Evolutionary conservation across 2,113 vertebrate species (phyloP).

Genomic region (Willisornis vidua): DNA sequence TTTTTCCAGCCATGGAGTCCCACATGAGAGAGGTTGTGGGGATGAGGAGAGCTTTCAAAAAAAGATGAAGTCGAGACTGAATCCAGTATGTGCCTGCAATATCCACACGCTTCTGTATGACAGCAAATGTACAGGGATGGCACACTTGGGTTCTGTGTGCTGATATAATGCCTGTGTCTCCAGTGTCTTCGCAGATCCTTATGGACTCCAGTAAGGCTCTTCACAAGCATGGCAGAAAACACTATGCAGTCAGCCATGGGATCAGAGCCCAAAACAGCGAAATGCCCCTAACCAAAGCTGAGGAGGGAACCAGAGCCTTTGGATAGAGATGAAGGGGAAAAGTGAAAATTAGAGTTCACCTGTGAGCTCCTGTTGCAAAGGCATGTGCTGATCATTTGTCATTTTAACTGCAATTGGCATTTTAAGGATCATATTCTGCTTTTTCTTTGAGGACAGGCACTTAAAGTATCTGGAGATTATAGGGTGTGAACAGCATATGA

Average conservation of each 20-base stretch:
- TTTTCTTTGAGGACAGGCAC: not conserved
- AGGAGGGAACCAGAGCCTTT: not conserved
- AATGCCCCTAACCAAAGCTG: not conserved
- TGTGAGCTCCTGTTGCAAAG: not conserved
- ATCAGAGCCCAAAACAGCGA: not conserved
- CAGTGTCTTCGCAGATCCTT: not conserved
- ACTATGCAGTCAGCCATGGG: not conserved
- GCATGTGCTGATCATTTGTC: not conserved
- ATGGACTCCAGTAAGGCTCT: not conserved
- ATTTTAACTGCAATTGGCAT: not conserved
- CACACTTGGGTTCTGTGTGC: not conserved
- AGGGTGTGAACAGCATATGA: not conserved
- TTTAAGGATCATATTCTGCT: not conserved
- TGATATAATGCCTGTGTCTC: not conserved
- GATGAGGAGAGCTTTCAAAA: conserved; percentile 3
- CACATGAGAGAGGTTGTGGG: not conserved
- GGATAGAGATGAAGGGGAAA: not conserved
- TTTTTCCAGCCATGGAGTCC: conserved; percentile 16
- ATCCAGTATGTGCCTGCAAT: not conserved
- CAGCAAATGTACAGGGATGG: accelerated
- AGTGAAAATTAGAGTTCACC: not conserved
- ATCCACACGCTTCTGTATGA: not conserved
- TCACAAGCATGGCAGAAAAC: not conserved
- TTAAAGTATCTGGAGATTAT: not conserved
- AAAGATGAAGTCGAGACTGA: not conserved